Conservation (phyloP, 64 coral and sea anemone species). For the Pocillopora verrucosa region DNA sequence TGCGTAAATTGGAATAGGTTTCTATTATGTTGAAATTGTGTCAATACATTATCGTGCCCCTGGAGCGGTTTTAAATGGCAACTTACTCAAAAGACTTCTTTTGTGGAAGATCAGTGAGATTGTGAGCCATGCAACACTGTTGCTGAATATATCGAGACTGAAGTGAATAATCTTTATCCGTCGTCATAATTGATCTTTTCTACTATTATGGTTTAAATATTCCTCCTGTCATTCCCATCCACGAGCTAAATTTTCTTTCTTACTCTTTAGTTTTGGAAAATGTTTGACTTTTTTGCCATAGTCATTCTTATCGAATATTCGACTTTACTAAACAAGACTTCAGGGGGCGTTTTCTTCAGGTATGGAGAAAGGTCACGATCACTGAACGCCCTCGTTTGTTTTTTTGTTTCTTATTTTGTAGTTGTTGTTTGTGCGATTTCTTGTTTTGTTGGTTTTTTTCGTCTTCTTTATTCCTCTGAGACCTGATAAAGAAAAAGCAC, state of each 20-base stretch:
- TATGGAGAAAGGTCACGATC: not conserved
- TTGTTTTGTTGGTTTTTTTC: no score
- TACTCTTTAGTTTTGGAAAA: not conserved
- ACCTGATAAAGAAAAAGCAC: no score
- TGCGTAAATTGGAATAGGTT: not conserved
- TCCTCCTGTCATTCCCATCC: no score
- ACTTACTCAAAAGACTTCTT: slow-evolving; percentile 9
- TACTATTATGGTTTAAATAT: no score
- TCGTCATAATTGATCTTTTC: no score
- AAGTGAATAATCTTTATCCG: not conserved
- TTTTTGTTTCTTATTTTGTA: no score
- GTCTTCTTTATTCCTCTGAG: no score
- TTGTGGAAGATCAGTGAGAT: not conserved
- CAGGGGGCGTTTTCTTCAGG: slow-evolving; percentile 20
- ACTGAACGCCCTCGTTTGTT: no score
- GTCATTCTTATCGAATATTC: not conserved
- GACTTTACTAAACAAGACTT: not conserved
- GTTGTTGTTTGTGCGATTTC: no score
- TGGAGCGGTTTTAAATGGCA: slow-evolving; percentile 29
- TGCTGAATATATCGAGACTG: not conserved
- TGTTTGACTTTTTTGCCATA: not conserved
- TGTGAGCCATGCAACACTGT: slow-evolving; percentile 12
- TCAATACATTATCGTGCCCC: slow-evolving; percentile 13
- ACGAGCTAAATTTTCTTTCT: not conserved
- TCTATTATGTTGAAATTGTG: slow-evolving; percentile 4